These are phyloP conservation scores for Taphrorychus bicolor DNA, from an alignment of 2,888 invertebrate genomes.

Conservation along the genomic window DNA sequence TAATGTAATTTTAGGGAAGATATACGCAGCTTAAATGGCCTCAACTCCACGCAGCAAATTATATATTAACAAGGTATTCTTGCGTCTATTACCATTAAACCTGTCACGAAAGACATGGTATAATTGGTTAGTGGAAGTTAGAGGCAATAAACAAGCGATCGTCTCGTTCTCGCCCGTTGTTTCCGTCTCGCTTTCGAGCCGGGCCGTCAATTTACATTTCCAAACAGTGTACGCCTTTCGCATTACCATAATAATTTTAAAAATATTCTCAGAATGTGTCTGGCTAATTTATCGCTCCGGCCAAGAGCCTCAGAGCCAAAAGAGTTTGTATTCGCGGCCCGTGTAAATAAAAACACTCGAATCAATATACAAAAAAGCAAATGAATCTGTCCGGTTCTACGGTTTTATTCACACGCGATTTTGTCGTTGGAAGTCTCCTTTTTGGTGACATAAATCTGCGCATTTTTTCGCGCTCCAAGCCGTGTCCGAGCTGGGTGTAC, in stretches of 20 bases:
- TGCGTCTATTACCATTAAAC: constrained; percentile 61
- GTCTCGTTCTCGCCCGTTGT: constrained; percentile 45
- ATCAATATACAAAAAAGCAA: constrained; percentile 17
- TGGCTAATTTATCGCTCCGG: constrained; percentile 37
- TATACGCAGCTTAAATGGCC: constrained; percentile 34
- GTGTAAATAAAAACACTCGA: constrained; percentile 28
- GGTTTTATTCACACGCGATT: constrained; percentile 18
- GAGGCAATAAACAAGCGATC: constrained; percentile 59
- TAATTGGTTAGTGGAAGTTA: constrained; percentile 60
- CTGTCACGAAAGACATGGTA: constrained; percentile 61
- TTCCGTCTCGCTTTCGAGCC: constrained; percentile 51
- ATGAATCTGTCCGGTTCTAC: constrained; percentile 19
- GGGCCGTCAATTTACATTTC: constrained; percentile 61
- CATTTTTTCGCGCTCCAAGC: no score
- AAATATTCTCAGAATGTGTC: constrained; percentile 54
- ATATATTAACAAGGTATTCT: constrained; percentile 62
- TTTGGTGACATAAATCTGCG: constrained; percentile 13
- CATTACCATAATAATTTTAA: constrained; percentile 62
- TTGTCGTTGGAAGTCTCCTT: constrained; percentile 18
- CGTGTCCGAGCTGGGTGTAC: no score
- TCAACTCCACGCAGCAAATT: constrained; percentile 55
- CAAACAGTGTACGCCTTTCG: constrained; percentile 61
- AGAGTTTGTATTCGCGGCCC: constrained; percentile 30
- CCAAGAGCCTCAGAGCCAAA: constrained; percentile 29
- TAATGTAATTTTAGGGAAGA: constrained; percentile 24